Conservation (phyloP, 2,888 invertebrate species). For the Xanthorhoe spadicearia region DNA sequence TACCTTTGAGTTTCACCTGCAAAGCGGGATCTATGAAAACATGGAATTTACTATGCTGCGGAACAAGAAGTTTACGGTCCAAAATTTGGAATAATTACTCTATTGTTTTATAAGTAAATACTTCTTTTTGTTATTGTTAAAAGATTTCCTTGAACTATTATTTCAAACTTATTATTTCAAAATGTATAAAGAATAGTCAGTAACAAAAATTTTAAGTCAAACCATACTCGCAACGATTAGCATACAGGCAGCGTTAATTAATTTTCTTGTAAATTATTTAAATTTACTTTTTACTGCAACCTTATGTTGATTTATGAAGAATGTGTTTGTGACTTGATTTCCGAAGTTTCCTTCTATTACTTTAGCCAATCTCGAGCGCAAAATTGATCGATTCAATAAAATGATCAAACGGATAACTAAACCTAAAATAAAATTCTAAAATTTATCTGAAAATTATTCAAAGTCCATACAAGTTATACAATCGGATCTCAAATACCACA, state of each 20-base stretch:
- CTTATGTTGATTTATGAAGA: no score
- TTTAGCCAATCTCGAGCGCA: background rate
- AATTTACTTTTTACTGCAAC: no score
- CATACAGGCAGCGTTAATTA: no score
- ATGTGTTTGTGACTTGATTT: background rate
- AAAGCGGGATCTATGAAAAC: slow-evolving; percentile 54
- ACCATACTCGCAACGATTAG: no score
- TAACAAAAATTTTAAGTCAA: no score
- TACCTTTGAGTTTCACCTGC: slow-evolving; percentile 64
- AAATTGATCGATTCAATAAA: background rate
- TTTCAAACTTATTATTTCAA: no score
- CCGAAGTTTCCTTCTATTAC: background rate
- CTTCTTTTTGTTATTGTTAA: background rate
- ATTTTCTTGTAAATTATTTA: no score
- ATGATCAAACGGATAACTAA: background rate
- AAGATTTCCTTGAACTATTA: no score
- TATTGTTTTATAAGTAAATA: slow-evolving; percentile 37
- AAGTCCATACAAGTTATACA: slow-evolving; percentile 28
- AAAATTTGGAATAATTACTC: slow-evolving; percentile 49
- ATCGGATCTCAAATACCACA: slow-evolving; percentile 33
- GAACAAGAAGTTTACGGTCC: slow-evolving; percentile 41
- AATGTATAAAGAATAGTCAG: no score
- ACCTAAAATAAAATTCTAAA: slow-evolving; percentile 7
- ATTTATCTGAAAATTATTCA: slow-evolving; percentile 29
- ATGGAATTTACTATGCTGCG: slow-evolving; percentile 44